Percentiles rank a stretch among this genome's conserved stretches.
These are phyloP conservation scores for Oreortyx pictus DNA, from an alignment of 2,797 vertebrate genomes.

Conservation along the genomic window DNA sequence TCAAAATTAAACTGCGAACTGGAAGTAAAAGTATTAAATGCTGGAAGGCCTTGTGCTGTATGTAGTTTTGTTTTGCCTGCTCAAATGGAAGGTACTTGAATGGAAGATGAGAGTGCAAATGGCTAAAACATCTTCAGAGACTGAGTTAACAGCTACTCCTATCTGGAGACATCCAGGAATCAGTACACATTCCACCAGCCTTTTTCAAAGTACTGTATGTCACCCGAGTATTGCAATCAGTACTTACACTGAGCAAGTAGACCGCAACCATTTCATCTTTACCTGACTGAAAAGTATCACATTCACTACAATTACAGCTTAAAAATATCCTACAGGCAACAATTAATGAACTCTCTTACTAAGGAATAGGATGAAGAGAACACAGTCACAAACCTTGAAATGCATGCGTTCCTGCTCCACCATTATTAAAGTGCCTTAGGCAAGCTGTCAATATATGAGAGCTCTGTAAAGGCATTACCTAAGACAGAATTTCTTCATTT, in stretches of 20 bases:
- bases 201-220: background rate
- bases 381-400: background rate
- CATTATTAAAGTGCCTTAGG: conserved; percentile 37
- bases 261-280: background rate
- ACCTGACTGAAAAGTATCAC: background rate
- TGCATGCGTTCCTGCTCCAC: background rate
- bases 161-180: background rate
- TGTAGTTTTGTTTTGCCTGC: background rate
- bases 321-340: background rate
- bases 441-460: background rate
- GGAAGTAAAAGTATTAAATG: background rate
- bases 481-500: conserved; percentile 18
- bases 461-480: background rate
- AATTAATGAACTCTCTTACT: background rate
- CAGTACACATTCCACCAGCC: background rate
- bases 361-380: background rate
- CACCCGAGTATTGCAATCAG: background rate
- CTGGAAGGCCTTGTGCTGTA: background rate
- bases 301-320: background rate
- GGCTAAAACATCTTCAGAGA: conserved; percentile 5
- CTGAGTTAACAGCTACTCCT: background rate
- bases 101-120: background rate
- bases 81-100: background rate
- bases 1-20: background rate
- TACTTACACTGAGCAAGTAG: background rate